Evolutionary conservation across 92 coral and sea anemone genomes (phyloP).

Genomic region (Desmophyllum pertusum): DNA sequence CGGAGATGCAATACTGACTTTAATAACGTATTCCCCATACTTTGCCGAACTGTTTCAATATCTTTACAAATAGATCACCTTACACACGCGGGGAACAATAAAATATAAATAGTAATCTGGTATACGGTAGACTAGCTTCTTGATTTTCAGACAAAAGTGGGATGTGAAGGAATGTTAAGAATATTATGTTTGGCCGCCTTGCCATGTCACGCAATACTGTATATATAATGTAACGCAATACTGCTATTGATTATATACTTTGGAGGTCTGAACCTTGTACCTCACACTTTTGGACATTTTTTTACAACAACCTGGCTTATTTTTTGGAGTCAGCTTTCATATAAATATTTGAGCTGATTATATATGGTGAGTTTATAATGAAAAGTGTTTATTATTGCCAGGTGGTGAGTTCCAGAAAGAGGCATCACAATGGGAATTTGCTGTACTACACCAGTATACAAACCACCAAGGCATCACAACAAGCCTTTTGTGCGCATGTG

Average conservation of each 20-base stretch:
- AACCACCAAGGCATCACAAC: background rate
- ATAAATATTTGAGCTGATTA: too few relatives aligned
- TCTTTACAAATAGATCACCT: background rate
- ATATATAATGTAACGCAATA: too few relatives aligned
- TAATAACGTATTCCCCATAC: too few relatives aligned
- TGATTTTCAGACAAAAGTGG: background rate
- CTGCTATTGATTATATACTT: too few relatives aligned
- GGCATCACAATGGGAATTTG: slow-evolving; percentile 6
- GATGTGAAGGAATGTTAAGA: background rate
- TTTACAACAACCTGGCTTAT: too few relatives aligned
- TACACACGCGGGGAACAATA: background rate
- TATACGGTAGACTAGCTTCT: too few relatives aligned
- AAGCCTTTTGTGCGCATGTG: slow-evolving; percentile 66
- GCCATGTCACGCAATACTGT: slow-evolving; percentile 19
- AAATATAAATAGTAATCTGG: background rate
- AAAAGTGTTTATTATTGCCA: background rate
- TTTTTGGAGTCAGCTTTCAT: too few relatives aligned
- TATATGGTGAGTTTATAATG: too few relatives aligned
- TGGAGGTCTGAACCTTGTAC: too few relatives aligned
- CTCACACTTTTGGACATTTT: too few relatives aligned
- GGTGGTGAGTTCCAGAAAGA: background rate
- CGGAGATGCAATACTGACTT: too few relatives aligned
- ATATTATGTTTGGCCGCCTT: background rate
- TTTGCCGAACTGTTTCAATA: background rate
- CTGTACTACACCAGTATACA: background rate